Evolutionary conservation across 2,113 vertebrate species (phyloP).

Genomic region (Tupaia chinensis): DNA sequence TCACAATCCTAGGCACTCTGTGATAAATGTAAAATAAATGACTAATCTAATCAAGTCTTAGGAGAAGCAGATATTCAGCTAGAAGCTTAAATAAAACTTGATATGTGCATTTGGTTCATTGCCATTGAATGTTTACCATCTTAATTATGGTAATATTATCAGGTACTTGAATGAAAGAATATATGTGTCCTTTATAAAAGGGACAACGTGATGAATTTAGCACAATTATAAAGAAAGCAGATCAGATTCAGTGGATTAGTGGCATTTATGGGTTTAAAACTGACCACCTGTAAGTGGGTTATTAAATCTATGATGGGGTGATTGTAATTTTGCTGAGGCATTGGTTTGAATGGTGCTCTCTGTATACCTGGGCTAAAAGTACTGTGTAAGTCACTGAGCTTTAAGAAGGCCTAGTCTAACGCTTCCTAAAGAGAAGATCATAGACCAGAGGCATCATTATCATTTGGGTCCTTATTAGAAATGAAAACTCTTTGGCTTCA

Average conservation of each 20-base stretch:
- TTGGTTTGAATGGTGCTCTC: background rate
- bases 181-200: background rate
- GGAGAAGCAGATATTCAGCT: background rate
- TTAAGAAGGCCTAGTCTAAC: background rate
- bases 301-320: background rate
- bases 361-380: background rate
- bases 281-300: background rate
- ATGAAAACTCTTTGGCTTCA: background rate
- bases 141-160: constrained; percentile 4
- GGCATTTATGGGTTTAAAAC: constrained; percentile 44
- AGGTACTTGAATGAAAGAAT: constrained; percentile 31
- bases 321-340: background rate
- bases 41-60: background rate
- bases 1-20: background rate
- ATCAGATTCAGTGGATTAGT: background rate
- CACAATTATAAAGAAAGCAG: background rate
- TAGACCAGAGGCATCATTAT: background rate
- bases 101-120: constrained; percentile 18
- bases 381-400: background rate
- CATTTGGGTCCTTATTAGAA: background rate
- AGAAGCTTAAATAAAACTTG: constrained; percentile 30
- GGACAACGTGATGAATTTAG: constrained; percentile 23
- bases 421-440: background rate
- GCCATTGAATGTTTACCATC: background rate
- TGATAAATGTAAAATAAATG: constrained; percentile 13